Base-by-base conservation (phyloP, 2,113 vertebrate genomes). In the Rhinopomastus cyanomelas region DNA sequence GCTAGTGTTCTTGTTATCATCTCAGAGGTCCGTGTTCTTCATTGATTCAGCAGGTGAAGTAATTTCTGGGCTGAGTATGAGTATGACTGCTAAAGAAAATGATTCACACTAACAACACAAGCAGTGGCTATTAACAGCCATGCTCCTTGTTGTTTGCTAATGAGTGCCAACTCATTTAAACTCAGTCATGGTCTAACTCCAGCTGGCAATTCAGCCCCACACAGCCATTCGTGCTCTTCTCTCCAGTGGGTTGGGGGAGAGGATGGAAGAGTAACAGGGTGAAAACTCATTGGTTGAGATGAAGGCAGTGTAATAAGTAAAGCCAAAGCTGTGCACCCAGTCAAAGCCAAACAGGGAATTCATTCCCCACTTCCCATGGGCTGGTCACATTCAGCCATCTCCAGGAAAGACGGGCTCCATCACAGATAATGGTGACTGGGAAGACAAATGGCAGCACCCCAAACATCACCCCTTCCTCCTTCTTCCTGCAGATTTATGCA, bases 31-130 rank as follows among this genome's bases (percentile, higher is more conserved):
- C 65, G 7, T 73, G 42, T 81, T 67, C 39, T 87, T 91, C 36
- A 81, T 78, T 79, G 85, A 74, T 90, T 78, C 22, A 72, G 62
- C 66, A 85, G 44, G 39, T 64, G 66, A 87, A 75, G 52, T 89
- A n/a, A 71, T 93, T 68, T 71, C 79, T 89, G 65, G n/a, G 68
- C 72, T 83, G 37, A 92, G n/a, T 44, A 53, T 60, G 64, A 74
- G 7, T 69, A 18, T 69, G 59, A 20, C 56, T 85, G 46, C 36
- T 88, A 76, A 87, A 87, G 69, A 73, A 93, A 79, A 52, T 81
- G 29, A 88, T 84, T 79, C 84, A 78, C 27, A 16, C 5, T 46
- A 60, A 34, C 55, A 89, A n/a, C 72, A 44, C 48, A 69, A 81
- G 59, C 30, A 25, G 14, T 25, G 21, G 64, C 52, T 83, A 48